Evolutionary conservation across 2,888 invertebrate genomes (phyloP), one percentile per base, ranked within the genome.

Genomic region (Ichneumoninae sp.): DNA sequence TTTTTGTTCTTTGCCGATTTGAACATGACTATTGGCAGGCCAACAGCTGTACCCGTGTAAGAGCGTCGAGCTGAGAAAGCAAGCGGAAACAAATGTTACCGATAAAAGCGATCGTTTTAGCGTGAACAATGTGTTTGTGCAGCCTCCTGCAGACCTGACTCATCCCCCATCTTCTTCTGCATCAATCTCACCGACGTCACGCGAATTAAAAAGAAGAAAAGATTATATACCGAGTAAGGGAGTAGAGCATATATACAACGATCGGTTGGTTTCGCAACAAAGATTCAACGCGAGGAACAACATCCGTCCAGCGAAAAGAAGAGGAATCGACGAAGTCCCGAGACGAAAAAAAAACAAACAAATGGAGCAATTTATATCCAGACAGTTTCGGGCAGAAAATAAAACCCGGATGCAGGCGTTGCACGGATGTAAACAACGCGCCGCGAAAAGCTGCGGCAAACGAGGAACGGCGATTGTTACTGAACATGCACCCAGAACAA

Each of bases 101-200:
- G 22, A 57, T 57, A 26, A 10, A 57, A 85, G 82, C 75, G 70
- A 69, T 63, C 70, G 63, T 78, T 85, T 84, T 77, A 80, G 73
- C 54, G 66, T 16, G 75, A 87, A 86, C 83, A 85, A 87, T 86
- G 74, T 84, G 84, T 87, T 87, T 85, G 83, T 65, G 68, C 83
- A 86, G 83, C 81, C 70, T 85, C 54, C 44, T 40, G 40, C 73
- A 30, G 66, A 57, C 26, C 30, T 71, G 80, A 57, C 68, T 81
- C 74, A 57, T 50, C 36, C 77, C 70, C 60, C 68, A 71, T 66
- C 47, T 40, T 69, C 22, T 70, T 40, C 63, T 30, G 60, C 36
- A 19, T 47, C 75, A 44, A 65, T 36, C 65, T 6, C 36, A 19
- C 16, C 40, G 69, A 71, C 57, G 40, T 22, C 66, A 22, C 33